Conservation (phyloP, 30 jellyfish, hydroid and myxozoan species). For the Aurelia sp. region DNA sequence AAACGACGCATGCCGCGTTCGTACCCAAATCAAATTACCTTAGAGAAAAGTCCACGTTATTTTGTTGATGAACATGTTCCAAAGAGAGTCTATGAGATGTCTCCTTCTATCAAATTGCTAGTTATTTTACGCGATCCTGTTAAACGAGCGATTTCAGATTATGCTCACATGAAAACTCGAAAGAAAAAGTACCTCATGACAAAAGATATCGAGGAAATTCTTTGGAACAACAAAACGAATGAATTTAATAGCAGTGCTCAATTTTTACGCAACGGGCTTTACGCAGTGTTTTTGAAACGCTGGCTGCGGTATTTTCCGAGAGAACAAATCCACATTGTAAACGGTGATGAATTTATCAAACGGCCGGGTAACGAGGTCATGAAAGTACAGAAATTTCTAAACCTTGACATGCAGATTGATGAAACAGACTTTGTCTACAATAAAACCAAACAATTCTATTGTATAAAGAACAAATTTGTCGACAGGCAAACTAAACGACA, state of each 20-base stretch:
- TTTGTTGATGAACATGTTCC: slow-evolving; percentile 73
- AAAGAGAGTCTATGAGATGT: slow-evolving; percentile 61
- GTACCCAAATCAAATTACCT: slow-evolving; percentile 63
- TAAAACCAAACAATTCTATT: slow-evolving; percentile 84
- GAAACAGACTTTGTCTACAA: slow-evolving; percentile 68
- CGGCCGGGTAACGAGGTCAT: slow-evolving; percentile 75
- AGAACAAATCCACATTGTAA: slow-evolving; percentile 78
- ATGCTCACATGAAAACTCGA: slow-evolving; percentile 74
- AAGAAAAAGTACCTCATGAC: slow-evolving; percentile 31
- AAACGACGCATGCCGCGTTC: slow-evolving; percentile 81
- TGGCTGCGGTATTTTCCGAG: slow-evolving; percentile 80
- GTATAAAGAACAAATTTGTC: slow-evolving; percentile 51
- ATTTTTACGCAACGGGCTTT: slow-evolving; percentile 61
- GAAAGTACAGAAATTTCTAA: slow-evolving; percentile 85
- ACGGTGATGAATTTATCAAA: slow-evolving; percentile 83
- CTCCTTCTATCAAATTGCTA: slow-evolving; percentile 70
- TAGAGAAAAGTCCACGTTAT: slow-evolving; percentile 95
- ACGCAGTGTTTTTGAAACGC: slow-evolving; percentile 61
- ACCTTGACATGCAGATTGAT: slow-evolving; percentile 55
- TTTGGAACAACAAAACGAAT: slow-evolving; percentile 26
- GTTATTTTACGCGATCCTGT: slow-evolving; percentile 89
- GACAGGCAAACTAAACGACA: background rate
- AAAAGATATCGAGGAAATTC: slow-evolving; percentile 31
- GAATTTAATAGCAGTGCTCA: slow-evolving; percentile 30
- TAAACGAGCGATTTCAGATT: slow-evolving; percentile 89